Evolutionary conservation across 2,797 vertebrate species (phyloP).

Genomic region (Tadarida brasiliensis): DNA sequence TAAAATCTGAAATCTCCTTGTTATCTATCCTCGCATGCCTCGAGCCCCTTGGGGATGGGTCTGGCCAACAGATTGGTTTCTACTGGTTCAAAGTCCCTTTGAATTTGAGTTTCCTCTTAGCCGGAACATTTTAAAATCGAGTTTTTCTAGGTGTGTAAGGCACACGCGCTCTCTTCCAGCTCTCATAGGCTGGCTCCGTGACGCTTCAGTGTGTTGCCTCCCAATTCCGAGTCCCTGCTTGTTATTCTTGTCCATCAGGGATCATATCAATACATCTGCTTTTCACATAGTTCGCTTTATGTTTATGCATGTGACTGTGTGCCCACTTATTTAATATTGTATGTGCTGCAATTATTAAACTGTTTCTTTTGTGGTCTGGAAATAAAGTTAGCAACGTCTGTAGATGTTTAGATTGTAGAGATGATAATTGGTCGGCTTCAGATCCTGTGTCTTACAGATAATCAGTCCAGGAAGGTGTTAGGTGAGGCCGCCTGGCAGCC

Average conservation of each 20-base stretch:
- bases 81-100: constrained; percentile 1
- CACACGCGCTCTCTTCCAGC: background rate
- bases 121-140: background rate
- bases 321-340: background rate
- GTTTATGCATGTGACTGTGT: fast-evolving
- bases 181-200: background rate
- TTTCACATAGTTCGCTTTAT: background rate
- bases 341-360: background rate
- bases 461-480: background rate
- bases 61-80: background rate
- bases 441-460: constrained; percentile 4
- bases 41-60: background rate
- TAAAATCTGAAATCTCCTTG: constrained; percentile 51
- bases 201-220: background rate
- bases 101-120: background rate
- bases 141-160: background rate
- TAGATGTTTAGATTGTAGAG: background rate
- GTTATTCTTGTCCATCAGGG: background rate
- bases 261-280: background rate
- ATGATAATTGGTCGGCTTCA: background rate
- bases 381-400: background rate
- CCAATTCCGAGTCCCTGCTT: background rate
- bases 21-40: background rate
- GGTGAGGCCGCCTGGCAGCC: background rate
- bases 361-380: background rate